phyloP scores from a whole-genome alignment of 92 coral and sea anemone species.

The Zoanthus sociatus region DNA sequence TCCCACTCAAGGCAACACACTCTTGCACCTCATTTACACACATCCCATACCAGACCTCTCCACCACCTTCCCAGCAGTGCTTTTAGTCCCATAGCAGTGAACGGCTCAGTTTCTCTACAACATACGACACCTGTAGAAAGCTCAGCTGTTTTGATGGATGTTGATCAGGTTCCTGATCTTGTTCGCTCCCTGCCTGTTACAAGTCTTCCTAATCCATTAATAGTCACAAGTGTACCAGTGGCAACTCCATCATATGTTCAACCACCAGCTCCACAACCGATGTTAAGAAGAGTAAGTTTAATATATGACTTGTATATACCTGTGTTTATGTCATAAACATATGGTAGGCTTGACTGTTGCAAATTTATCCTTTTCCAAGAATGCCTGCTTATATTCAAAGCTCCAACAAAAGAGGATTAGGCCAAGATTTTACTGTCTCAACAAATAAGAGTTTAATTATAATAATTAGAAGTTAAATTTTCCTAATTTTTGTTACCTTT shows the following conservation, averaged over 20 bases:
- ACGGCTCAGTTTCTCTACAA: conserved; percentile 78
- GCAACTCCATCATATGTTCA: conserved; percentile 90
- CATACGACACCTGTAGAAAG: conserved; percentile 81
- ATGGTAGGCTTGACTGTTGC: no score
- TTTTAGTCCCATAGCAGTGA: conserved; percentile 71
- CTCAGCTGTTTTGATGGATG: conserved; percentile 74
- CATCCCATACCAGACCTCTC: conserved; percentile 57
- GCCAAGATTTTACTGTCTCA: no score
- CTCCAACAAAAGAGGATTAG: no score
- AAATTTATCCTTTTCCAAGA: no score
- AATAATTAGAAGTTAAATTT: no score
- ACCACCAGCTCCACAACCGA: conserved; percentile 75
- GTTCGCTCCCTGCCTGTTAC: conserved; percentile 86
- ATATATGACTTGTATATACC: background rate
- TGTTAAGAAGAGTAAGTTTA: conserved; percentile 44
- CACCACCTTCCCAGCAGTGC: conserved; percentile 69
- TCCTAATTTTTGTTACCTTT: no score
- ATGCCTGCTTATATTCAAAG: no score
- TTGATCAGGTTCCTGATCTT: conserved; percentile 84
- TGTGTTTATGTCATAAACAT: no score
- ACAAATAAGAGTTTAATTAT: no score
- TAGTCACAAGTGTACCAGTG: conserved; percentile 83
- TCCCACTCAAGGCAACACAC: conserved; percentile 45
- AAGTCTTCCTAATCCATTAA: conserved; percentile 80
- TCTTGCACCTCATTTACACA: conserved; percentile 34